Percentiles rank a stretch among this genome's conserved stretches.
These are phyloP conservation scores for Drosophila atroscutellata DNA, from an alignment of 2,888 invertebrate species.

Conservation along the genomic window DNA sequence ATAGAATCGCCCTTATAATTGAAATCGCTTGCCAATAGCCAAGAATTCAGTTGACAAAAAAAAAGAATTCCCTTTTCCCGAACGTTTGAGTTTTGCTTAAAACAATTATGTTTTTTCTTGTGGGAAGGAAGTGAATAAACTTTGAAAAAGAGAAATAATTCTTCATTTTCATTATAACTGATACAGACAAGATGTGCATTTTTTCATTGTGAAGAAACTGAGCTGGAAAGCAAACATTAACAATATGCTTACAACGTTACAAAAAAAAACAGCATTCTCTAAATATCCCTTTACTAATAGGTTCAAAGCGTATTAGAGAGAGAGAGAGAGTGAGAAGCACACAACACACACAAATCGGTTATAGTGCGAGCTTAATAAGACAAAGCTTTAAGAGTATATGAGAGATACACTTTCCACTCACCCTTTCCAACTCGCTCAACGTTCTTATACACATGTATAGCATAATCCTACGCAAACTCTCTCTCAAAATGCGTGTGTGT, in stretches of 20 bases:
- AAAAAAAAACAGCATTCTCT: not conserved
- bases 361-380: not conserved
- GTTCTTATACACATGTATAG: not conserved
- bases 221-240: not conserved
- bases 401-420: not conserved
- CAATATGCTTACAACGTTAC: not conserved
- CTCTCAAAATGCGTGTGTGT: not conserved
- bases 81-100: not conserved
- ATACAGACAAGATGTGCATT: not conserved
- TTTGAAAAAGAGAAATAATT: not conserved
- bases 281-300: not conserved
- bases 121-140: not conserved
- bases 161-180: not conserved
- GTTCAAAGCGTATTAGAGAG: not conserved
- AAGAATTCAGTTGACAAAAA: not conserved
- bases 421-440: not conserved
- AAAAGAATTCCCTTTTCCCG: not conserved
- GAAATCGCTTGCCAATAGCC: not conserved
- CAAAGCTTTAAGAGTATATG: not conserved
- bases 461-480: constrained; percentile 2
- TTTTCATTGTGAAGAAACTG: not conserved
- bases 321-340: not conserved
- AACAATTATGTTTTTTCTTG: not conserved
- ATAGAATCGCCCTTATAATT: not conserved
- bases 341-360: not conserved